These are phyloP conservation scores for Petromus typicus DNA, from an alignment of 2,113 vertebrate genomes.

Conservation along the genomic window DNA sequence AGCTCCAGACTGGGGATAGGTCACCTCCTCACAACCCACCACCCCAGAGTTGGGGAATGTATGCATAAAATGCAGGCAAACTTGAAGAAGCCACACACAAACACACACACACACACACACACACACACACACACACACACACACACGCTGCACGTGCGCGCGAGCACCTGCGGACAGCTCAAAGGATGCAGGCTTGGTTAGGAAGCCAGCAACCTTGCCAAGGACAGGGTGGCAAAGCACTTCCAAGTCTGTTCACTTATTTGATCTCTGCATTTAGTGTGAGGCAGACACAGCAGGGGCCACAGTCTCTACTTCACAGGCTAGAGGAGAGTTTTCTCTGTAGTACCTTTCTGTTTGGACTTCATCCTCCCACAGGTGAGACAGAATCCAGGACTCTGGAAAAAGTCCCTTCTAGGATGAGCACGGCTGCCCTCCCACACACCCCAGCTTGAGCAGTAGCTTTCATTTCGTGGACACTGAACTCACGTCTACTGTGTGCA, in stretches of 20 bases:
- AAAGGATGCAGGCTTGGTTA: background rate
- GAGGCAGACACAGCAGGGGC: background rate
- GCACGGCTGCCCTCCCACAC: background rate
- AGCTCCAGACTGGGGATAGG: background rate
- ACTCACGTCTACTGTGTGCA: background rate
- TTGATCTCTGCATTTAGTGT: background rate
- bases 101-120: too few species aligned
- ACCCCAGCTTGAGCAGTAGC: background rate
- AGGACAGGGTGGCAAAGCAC: background rate
- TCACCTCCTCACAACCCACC: background rate
- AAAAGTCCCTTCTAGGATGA: background rate
- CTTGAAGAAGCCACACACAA: slow-evolving; percentile 24
- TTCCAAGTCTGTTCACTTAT: background rate
- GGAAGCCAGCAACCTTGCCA: background rate
- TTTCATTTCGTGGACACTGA: slow-evolving; percentile 24
- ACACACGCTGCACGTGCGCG: background rate
- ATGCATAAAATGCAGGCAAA: background rate
- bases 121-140: background rate
- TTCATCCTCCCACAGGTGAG: background rate
- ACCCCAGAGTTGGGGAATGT: background rate
- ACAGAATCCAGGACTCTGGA: background rate
- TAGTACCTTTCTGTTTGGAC: background rate
- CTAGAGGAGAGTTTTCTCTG: background rate
- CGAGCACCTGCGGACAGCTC: background rate
- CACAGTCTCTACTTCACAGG: background rate